Evolutionary conservation across 2,113 vertebrate species (phyloP).

Genomic region (Brevimyrus niger): DNA sequence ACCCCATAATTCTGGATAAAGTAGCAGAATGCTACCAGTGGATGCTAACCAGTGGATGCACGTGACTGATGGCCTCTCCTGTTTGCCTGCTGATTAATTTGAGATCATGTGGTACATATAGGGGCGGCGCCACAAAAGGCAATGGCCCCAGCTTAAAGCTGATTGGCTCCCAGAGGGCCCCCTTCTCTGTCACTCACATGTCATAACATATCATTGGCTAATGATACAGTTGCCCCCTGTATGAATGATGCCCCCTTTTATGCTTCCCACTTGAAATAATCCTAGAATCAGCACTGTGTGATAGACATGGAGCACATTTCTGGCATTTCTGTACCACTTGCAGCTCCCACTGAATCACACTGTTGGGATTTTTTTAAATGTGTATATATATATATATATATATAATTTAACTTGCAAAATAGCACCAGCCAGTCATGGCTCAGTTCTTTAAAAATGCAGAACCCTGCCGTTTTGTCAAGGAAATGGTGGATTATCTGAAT

Average conservation of each 20-base stretch:
- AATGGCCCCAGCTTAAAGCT: not conserved
- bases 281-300: not conserved
- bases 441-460: not conserved
- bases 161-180: not conserved
- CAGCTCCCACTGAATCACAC: not conserved
- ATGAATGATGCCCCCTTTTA: not conserved
- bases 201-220: not conserved
- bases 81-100: not conserved
- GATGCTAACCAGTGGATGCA: not conserved
- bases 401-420: not conserved
- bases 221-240: not conserved
- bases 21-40: too few species aligned
- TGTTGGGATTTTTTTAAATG: not conserved
- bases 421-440: not conserved
- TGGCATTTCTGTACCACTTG: not conserved
- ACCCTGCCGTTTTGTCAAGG: not conserved
- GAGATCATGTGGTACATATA: not conserved
- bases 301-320: not conserved
- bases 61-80: not conserved
- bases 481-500: not conserved
- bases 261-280: not conserved
- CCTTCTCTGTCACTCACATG: not conserved
- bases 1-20: too few species aligned
- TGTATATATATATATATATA: not conserved
- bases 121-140: not conserved